phyloP scores from a whole-genome alignment of 2,888 invertebrate species.

The Unio delphinus region DNA sequence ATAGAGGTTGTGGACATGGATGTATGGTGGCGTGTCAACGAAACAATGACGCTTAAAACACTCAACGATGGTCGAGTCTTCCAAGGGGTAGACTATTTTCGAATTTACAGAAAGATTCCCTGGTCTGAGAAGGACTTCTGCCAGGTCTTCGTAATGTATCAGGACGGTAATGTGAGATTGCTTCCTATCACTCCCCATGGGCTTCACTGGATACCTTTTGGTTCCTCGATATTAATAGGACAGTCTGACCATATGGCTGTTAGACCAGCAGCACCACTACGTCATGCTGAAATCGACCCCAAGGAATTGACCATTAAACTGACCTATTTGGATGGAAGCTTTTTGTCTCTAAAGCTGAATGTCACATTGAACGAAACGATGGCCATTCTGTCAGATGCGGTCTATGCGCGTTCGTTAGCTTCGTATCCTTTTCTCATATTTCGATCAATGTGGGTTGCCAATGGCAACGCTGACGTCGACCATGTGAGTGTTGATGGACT shows the following conservation, averaged over 20 bases:
- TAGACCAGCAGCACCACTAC: slow-evolving; percentile 42
- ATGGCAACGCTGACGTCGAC: slow-evolving; percentile 45
- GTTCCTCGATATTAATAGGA: slow-evolving; percentile 3
- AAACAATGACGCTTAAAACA: slow-evolving; percentile 40
- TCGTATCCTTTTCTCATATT: slow-evolving; percentile 37
- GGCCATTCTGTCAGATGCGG: slow-evolving; percentile 11
- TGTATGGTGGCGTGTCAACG: slow-evolving; percentile 48
- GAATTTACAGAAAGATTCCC: slow-evolving; percentile 39
- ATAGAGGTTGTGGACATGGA: slow-evolving; percentile 47
- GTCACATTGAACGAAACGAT: slow-evolving; percentile 16
- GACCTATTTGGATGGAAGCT: slow-evolving; percentile 30
- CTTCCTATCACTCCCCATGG: no score
- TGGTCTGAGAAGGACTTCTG: slow-evolving; percentile 25
- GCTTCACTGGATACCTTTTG: no score
- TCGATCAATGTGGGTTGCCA: slow-evolving; percentile 44
- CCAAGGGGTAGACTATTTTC: slow-evolving; percentile 32
- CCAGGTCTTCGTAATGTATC: no score
- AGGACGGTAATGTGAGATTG: no score
- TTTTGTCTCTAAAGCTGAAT: slow-evolving; percentile 13
- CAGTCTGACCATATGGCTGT: slow-evolving; percentile 25
- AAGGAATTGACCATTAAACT: slow-evolving; percentile 25
- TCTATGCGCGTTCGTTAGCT: slow-evolving; percentile 2
- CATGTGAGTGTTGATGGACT: slow-evolving; percentile 30
- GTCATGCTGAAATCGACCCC: slow-evolving; percentile 35
- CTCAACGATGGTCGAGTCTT: slow-evolving; percentile 16